Evolutionary conservation across 2,113 vertebrate genomes (phyloP).

Genomic region (Ranitomeya imitator): DNA sequence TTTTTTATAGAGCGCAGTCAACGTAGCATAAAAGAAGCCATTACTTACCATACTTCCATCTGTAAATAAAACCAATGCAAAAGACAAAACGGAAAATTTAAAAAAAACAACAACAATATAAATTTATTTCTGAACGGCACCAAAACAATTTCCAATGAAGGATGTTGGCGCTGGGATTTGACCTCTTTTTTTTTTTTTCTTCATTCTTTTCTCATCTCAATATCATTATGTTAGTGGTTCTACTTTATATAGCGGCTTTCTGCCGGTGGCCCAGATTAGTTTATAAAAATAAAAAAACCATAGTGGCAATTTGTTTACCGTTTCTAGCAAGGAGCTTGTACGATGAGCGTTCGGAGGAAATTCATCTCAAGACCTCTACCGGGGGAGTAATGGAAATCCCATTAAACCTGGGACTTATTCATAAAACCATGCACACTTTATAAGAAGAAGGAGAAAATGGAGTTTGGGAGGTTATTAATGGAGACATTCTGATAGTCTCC

Average conservation of each 20-base stretch:
- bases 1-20: neutral
- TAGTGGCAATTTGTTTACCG: neutral
- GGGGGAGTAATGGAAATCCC: slow-evolving; percentile 34
- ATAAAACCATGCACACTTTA: slow-evolving; percentile 7
- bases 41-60: neutral
- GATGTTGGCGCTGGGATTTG: neutral
- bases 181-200: neutral
- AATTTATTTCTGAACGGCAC: accelerated
- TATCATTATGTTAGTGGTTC: accelerated
- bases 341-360: neutral
- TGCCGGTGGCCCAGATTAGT: slow-evolving; percentile 6
- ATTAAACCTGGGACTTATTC: neutral
- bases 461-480: slow-evolving; percentile 38
- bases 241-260: neutral
- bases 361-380: neutral
- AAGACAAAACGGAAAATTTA: neutral
- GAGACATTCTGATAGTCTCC: slow-evolving; percentile 15
- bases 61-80: accelerated
- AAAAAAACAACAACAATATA: no score
- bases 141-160: neutral
- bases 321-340: slow-evolving; percentile 6
- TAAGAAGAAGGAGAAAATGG: neutral
- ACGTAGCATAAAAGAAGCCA: neutral
- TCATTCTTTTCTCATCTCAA: accelerated
- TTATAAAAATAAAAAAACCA: neutral